These are phyloP conservation scores for Cochlearius cochlearius DNA, from an alignment of 2,113 vertebrate species.

Conservation along the genomic window DNA sequence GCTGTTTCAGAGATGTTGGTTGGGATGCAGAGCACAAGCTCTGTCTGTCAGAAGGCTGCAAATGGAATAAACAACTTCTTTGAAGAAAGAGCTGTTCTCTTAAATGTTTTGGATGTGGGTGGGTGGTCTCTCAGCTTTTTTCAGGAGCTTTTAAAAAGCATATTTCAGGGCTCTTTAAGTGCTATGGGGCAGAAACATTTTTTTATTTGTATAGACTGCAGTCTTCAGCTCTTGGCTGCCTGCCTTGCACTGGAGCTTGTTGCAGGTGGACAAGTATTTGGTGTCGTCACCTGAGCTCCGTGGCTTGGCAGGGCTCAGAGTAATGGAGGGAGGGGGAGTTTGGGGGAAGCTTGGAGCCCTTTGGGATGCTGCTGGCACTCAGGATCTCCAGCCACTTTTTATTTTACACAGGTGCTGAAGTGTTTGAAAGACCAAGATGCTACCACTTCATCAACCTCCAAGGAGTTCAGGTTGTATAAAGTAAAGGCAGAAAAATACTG, in stretches of 20 bases:
- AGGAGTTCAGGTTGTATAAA: neutral
- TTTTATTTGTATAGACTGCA: neutral
- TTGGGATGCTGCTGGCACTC: neutral
- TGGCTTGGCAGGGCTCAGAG: neutral
- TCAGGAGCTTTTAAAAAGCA: neutral
- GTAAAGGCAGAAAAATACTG: neutral
- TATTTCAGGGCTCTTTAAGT: neutral
- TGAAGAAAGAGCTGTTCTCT: neutral
- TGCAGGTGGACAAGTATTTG: neutral
- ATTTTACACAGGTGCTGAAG: neutral
- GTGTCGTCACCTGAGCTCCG: neutral
- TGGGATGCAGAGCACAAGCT: neutral
- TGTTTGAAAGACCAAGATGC: neutral
- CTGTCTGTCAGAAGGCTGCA: neutral
- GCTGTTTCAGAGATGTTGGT: neutral
- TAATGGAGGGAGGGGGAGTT: too few relatives aligned
- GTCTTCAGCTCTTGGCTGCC: neutral
- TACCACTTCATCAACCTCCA: neutral
- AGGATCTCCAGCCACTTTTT: neutral
- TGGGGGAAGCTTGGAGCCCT: neutral
- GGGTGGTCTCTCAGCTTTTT: neutral
- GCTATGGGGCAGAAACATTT: neutral
- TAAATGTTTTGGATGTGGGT: neutral
- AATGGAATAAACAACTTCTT: neutral
- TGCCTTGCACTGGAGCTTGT: neutral